Percentiles rank a stretch among this genome's conserved stretches.
Conservation (phyloP, 2,888 invertebrate genomes). For the Heliconius sara region DNA sequence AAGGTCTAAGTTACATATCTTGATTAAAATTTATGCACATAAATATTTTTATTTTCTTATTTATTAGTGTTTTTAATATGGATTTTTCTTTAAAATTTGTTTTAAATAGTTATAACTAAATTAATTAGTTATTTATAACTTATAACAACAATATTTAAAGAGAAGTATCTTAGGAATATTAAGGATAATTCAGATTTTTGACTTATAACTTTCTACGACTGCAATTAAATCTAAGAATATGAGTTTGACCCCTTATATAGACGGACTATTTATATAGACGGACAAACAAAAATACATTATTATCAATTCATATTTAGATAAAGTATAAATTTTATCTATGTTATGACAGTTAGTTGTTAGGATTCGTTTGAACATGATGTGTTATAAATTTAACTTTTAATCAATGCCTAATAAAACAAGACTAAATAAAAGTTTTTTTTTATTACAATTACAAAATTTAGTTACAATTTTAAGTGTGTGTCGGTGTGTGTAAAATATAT, state of each 20-base stretch:
- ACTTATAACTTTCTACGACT: too few species aligned
- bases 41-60: not conserved
- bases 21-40: not conserved
- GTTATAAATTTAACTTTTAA: conserved; percentile 5
- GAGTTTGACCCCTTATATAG: too few species aligned
- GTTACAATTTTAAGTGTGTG: not conserved
- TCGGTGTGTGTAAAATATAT: not conserved
- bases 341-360: conserved; percentile 38
- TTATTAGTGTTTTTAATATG: too few species aligned
- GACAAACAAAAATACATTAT: conserved; percentile 19
- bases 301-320: conserved; percentile 30
- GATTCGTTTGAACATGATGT: conserved; percentile 36
- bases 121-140: too few species aligned
- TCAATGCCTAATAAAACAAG: conserved; percentile 22
- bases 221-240: too few species aligned
- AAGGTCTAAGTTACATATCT: not conserved
- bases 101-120: too few species aligned
- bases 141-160: too few species aligned
- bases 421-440: not conserved
- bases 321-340: conserved; percentile 15
- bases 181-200: too few species aligned
- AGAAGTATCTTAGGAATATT: too few species aligned
- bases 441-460: not conserved
- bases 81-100: too few species aligned
- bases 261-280: not conserved